These are phyloP conservation scores for Henricia sp. DNA, from an alignment of 53 echinoderm and acorn worm species.

Conservation along the genomic window DNA sequence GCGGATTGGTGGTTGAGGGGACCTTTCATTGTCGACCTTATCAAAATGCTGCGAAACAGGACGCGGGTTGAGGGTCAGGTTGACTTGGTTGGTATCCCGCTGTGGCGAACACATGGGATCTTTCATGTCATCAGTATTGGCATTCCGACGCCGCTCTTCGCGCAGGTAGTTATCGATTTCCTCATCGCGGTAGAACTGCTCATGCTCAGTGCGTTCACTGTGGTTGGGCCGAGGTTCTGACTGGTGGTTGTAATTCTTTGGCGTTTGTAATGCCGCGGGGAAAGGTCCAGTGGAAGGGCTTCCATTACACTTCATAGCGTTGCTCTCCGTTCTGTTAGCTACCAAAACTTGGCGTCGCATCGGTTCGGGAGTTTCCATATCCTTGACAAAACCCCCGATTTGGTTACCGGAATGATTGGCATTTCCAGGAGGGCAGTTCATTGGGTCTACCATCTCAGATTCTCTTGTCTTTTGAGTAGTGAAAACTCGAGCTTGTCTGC, in stretches of 20 bases:
- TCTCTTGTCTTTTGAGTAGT: conserved; percentile 46
- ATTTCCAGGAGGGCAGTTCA: conserved; percentile 43
- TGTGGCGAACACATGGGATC: conserved; percentile 55
- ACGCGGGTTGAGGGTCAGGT: conserved; percentile 33
- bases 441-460: conserved; percentile 46
- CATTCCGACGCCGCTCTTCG: conserved; percentile 72
- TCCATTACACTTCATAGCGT: conserved; percentile 3
- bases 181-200: conserved; percentile 86
- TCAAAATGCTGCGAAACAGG: conserved; percentile 15
- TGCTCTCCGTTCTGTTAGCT: background rate
- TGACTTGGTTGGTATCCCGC: conserved; percentile 37
- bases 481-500: conserved; percentile 78
- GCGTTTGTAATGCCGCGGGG: conserved; percentile 38
- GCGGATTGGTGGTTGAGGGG: conserved; percentile 37
- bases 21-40: conserved; percentile 30
- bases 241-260: conserved; percentile 47
- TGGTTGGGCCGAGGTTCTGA: conserved; percentile 46
- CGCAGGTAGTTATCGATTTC: conserved; percentile 93
- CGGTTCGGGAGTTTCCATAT: conserved; percentile 45
- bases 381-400: conserved; percentile 19
- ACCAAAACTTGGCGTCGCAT: conserved; percentile 30
- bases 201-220: conserved; percentile 71
- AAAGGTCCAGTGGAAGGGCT: conserved; percentile 29
- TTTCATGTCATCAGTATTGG: conserved; percentile 22
- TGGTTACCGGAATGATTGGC: conserved; percentile 10